phyloP scores from a whole-genome alignment of 2,888 invertebrate genomes.

The Mesorhabditis belari region DNA sequence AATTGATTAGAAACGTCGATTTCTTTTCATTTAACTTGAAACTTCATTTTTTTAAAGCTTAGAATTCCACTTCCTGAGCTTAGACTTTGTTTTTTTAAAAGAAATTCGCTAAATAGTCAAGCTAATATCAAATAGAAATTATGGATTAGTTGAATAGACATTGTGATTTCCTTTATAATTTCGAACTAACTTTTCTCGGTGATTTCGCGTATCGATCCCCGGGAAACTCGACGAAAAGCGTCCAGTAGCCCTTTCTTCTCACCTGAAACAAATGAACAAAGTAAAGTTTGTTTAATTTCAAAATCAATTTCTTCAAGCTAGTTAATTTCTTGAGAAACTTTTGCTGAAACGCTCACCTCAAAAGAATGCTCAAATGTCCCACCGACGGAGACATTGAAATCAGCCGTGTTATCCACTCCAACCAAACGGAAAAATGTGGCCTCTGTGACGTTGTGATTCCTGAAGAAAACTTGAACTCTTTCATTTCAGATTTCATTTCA shows the following conservation, averaged over 20 bases:
- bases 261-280: conserved; percentile 23
- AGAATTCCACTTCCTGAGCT: not conserved
- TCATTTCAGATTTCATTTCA: too few relatives aligned
- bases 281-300: not conserved
- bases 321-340: not conserved
- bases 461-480: conserved; percentile 22
- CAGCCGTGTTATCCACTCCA: conserved; percentile 51
- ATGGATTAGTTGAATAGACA: not conserved
- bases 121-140: too few relatives aligned
- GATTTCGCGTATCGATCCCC: conserved; percentile 48
- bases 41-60: not conserved
- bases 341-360: conserved; percentile 27
- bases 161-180: not conserved
- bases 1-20: too few relatives aligned
- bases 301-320: not conserved
- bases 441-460: conserved; percentile 51
- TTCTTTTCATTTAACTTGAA: not conserved
- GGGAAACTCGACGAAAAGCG: conserved; percentile 52
- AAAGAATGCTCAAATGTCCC: conserved; percentile 51
- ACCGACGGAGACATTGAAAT: conserved; percentile 48
- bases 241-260: conserved; percentile 50
- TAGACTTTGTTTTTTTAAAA: not conserved
- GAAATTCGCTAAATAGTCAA: not conserved
- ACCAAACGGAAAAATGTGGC: conserved; percentile 50
- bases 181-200: conserved; percentile 33